These are phyloP conservation scores for Periophthalmodon schlosseri DNA, from an alignment of 2,113 vertebrate genomes.

Conservation along the genomic window DNA sequence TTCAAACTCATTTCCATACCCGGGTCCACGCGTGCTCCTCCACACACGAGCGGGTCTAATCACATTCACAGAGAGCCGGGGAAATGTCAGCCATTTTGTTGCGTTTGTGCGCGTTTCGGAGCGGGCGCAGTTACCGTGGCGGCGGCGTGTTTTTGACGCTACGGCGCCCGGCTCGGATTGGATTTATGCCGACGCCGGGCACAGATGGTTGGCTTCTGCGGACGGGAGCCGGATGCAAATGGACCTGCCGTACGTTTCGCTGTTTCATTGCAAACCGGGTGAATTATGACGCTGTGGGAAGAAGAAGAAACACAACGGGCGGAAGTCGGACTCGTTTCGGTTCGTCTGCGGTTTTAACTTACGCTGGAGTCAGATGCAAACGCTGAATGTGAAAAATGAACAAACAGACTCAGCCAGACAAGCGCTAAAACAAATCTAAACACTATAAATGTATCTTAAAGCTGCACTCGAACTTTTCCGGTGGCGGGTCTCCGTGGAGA, in stretches of 20 bases:
- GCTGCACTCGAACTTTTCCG: no score
- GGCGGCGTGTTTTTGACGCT: slow-evolving; percentile 34
- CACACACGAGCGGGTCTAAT: slow-evolving; percentile 58
- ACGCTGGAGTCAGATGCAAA: no score
- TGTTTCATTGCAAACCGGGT: background rate
- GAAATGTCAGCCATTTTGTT: slow-evolving; percentile 42
- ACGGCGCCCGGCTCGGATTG: slow-evolving; percentile 36
- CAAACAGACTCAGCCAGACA: no score
- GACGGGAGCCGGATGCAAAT: background rate
- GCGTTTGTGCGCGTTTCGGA: slow-evolving; percentile 41
- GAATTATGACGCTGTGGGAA: background rate
- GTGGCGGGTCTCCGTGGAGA: no score
- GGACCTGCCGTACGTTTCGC: background rate
- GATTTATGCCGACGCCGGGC: slow-evolving; percentile 43
- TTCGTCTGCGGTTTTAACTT: no score
- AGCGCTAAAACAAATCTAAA: no score
- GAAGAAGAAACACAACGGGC: background rate
- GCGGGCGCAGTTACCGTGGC: slow-evolving; percentile 26
- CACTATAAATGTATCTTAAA: no score
- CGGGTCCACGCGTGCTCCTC: slow-evolving; percentile 36
- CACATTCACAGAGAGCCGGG: slow-evolving; percentile 45
- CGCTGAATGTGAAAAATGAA: no score
- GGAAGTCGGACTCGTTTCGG: no score
- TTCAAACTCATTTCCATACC: slow-evolving; percentile 40
- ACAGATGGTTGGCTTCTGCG: slow-evolving; percentile 31